phyloP scores from a whole-genome alignment of 2,888 invertebrate species.

The Aporophyla nigra region DNA sequence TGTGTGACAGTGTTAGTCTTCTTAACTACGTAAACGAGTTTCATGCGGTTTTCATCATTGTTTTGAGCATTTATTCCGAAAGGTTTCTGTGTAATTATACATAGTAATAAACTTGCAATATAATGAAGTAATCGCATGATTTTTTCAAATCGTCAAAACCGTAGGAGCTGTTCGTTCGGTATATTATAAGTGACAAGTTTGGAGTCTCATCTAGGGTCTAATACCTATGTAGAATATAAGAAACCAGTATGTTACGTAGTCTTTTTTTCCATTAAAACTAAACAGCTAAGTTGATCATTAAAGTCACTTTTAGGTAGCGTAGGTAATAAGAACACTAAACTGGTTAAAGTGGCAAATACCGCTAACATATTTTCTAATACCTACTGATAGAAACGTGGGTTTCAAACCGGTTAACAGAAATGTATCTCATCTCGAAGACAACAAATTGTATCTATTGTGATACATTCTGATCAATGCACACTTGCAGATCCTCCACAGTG shows the following conservation, averaged over 20 bases:
- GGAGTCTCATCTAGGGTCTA: not conserved
- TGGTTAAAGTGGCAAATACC: not conserved
- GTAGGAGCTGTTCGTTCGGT: too few relatives aligned
- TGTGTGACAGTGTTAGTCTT: too few relatives aligned
- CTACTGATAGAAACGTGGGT: not conserved
- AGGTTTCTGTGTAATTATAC: too few relatives aligned
- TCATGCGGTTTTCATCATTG: too few relatives aligned
- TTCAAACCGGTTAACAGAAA: not conserved
- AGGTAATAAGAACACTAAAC: slow-evolving; percentile 10
- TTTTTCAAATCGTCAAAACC: too few relatives aligned
- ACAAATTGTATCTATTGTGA: slow-evolving; percentile 5
- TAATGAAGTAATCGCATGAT: too few relatives aligned
- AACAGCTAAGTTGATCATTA: not conserved
- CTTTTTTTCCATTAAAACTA: not conserved
- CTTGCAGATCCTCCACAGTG: not conserved
- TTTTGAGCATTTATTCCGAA: too few relatives aligned
- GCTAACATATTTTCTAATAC: too few relatives aligned
- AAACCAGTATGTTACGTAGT: not conserved
- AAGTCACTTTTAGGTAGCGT: not conserved
- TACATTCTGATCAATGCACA: slow-evolving; percentile 20
- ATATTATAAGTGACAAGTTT: not conserved
- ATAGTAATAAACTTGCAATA: too few relatives aligned
- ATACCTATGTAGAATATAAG: not conserved
- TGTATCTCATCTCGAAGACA: not conserved
- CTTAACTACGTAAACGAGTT: too few relatives aligned